These are phyloP conservation scores for Acinonyx jubatus DNA, from an alignment of 2,113 vertebrate species.

Conservation along the genomic window DNA sequence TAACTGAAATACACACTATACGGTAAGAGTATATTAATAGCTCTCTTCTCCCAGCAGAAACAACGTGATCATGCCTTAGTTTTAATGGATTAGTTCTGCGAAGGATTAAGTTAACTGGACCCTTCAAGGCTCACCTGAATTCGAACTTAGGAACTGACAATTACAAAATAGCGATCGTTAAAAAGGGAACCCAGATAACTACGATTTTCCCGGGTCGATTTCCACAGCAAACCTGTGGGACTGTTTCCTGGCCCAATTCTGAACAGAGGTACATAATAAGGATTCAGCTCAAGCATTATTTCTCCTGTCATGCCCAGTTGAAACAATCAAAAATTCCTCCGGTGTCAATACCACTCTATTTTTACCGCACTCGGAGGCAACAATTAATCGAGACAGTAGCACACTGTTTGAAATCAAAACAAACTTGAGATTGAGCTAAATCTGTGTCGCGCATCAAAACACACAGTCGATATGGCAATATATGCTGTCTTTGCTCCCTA, in stretches of 20 bases:
- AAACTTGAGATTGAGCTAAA: conserved; percentile 15
- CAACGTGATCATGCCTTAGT: conserved; percentile 80
- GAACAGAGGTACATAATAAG: background rate
- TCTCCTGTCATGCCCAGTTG: background rate
- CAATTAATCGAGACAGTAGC: background rate
- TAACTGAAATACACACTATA: conserved; percentile 67
- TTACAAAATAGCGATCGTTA: conserved; percentile 43
- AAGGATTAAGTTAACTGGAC: conserved; percentile 62
- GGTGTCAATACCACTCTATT: background rate
- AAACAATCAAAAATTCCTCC: conserved; percentile 18
- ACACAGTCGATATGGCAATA: background rate
- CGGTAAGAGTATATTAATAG: conserved; percentile 80
- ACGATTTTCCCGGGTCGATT: background rate
- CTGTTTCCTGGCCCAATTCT: conserved; percentile 41
- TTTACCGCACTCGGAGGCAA: conserved; percentile 38
- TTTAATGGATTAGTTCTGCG: conserved; percentile 78
- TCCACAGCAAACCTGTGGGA: conserved; percentile 51
- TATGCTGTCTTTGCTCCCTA: background rate
- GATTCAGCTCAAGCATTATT: conserved; percentile 21
- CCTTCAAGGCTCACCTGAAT: conserved; percentile 46
- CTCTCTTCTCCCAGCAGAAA: conserved; percentile 60
- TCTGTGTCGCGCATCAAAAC: background rate
- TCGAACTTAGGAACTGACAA: conserved; percentile 58
- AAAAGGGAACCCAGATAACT: background rate
- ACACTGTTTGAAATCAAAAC: conserved; percentile 37